Base-by-base conservation (phyloP, 2,797 vertebrate genomes). In the Odontamblyopus rebecca region DNA sequence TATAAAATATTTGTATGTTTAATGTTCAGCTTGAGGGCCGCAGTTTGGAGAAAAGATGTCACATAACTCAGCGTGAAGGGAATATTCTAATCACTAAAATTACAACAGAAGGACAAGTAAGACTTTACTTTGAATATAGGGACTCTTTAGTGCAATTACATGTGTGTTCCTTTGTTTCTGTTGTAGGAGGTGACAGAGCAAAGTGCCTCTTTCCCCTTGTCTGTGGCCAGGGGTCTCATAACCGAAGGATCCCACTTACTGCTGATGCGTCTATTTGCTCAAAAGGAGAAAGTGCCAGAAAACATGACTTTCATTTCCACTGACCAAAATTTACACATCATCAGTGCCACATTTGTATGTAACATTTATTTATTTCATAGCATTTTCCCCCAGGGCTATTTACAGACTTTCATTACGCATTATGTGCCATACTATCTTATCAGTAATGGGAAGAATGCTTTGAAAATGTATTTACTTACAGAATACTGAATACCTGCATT, bases 231-330 rank as follows among this genome's bases (percentile, higher is more conserved):
- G 7, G 97, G 97, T 9, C 90, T 97, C 66, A 57, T 98, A 74
- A 95, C 93, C 0, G 96, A 96, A 70, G 95, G 94, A 0, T 95
- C 97, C 78, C 94, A 89, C 85, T 81, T 98, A 44, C 87, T 99
- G 70, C 78, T 99, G 78, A 89, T 96, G 88, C 94, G 97, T 48
- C 85, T 97, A 71, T 83, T 99, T 57, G 94, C 94, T 3, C 81
- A 85, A 51, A 91, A 81, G 70, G 91, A 57, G 69, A 85, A 56
- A 0, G 82, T 95, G 61, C 94, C 95, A 41, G 82, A 88, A 0
- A n/a, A 89, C 9, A 91, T 96, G 81, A 29, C 61, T 44, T 97
- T 97, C 79, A 89, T 96, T 1, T 82, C 95, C 67, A 86, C 97
- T 1, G 89, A 96, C 82, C 74, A 70, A 0, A 89, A 94, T 19